These are phyloP conservation scores for Parnassius apollo DNA, from an alignment of 2,888 invertebrate species.

Conservation along the genomic window DNA sequence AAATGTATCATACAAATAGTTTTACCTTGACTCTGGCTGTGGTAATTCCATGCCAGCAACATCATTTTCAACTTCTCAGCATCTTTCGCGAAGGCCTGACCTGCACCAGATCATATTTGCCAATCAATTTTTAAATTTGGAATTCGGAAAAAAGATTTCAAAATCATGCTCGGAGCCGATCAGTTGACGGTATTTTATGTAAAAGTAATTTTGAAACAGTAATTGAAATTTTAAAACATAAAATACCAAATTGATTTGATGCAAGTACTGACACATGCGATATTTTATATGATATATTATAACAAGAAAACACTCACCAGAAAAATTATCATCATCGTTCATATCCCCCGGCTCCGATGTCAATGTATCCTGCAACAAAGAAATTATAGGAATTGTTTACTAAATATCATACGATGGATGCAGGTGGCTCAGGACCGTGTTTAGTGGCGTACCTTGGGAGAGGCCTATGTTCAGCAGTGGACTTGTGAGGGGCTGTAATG, in stretches of 20 bases:
- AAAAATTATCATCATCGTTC: constrained; percentile 86
- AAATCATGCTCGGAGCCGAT: constrained; percentile 51
- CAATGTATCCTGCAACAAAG: constrained; percentile 85
- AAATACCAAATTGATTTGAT: constrained; percentile 76
- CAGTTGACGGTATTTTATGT: constrained; percentile 51
- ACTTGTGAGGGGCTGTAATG: background rate
- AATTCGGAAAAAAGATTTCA: constrained; percentile 31
- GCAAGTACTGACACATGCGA: constrained; percentile 60
- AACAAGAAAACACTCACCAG: constrained; percentile 77
- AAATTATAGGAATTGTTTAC: constrained; percentile 30
- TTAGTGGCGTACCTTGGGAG: no score
- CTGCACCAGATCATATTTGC: constrained; percentile 79
- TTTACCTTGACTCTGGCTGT: constrained; percentile 87
- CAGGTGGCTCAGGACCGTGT: no score
- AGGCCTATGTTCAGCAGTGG: no score
- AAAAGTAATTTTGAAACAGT: constrained; percentile 26
- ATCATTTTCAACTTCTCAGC: constrained; percentile 93
- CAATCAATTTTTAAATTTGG: constrained; percentile 57
- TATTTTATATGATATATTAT: background rate
- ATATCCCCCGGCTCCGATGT: constrained; percentile 86
- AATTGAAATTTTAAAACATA: constrained; percentile 40
- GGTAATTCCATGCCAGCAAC: constrained; percentile 94
- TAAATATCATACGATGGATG: background rate
- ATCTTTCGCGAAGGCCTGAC: constrained; percentile 86
- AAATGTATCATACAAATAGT: constrained; percentile 34